Evolutionary conservation across 2,113 vertebrate genomes (phyloP).

Genomic region (Tringa solitaria): DNA sequence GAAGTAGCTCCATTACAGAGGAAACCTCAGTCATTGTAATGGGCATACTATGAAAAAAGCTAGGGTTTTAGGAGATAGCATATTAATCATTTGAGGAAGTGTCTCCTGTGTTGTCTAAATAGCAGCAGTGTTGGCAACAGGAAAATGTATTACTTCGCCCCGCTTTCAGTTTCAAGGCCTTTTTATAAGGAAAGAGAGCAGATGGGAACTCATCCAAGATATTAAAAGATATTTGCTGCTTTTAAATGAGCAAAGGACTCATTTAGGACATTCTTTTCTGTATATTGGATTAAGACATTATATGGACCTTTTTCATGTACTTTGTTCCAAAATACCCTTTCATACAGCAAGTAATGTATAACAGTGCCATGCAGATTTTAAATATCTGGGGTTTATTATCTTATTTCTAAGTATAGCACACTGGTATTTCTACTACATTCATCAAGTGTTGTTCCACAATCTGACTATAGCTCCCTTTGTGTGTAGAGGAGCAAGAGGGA

Average conservation of each 20-base stretch:
- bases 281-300: not conserved
- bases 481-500: not conserved
- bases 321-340: not conserved
- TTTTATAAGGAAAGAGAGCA: not conserved
- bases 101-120: not conserved
- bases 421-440: not conserved
- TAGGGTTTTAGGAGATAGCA: not conserved
- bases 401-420: not conserved
- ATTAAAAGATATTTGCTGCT: slow-evolving; percentile 7
- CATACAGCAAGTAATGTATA: not conserved
- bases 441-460: not conserved
- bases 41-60: not conserved
- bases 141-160: not conserved
- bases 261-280: not conserved
- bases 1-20: not conserved
- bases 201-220: not conserved
- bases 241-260: slow-evolving; percentile 11
- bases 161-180: not conserved
- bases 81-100: not conserved
- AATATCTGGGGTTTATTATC: not conserved
- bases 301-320: not conserved
- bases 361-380: not conserved
- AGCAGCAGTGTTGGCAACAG: not conserved
- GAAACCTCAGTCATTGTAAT: not conserved
- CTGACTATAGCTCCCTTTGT: not conserved